Percentiles rank a stretch among this genome's conserved stretches.
These are phyloP conservation scores for Cerceris ruficornis DNA, from an alignment of 2,888 invertebrate species.

Conservation along the genomic window DNA sequence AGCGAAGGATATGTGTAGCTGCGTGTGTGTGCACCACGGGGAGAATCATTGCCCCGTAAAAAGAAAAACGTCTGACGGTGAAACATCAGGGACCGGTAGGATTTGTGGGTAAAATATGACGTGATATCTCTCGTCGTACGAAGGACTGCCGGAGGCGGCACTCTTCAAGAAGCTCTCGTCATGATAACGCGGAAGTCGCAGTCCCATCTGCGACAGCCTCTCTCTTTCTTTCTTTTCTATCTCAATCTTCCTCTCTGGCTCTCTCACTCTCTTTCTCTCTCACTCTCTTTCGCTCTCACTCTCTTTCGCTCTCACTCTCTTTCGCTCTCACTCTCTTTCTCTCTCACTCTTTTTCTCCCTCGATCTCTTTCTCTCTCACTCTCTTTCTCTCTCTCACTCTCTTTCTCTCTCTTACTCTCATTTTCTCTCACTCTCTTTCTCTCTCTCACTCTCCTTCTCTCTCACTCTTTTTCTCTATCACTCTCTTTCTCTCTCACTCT, in stretches of 20 bases:
- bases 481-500: too few relatives aligned
- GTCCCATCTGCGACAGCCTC: conserved; percentile 18
- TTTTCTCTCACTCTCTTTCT: neutral
- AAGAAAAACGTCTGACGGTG: conserved; percentile 48
- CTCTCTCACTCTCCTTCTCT: too few relatives aligned
- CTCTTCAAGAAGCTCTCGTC: conserved; percentile 57
- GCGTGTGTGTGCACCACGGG: neutral
- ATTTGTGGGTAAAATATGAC: conserved; percentile 66
- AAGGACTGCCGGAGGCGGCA: conserved; percentile 56
- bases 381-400: neutral
- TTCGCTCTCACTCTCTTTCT: too few relatives aligned
- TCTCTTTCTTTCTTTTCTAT: neutral
- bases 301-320: too few relatives aligned
- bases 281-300: too few relatives aligned
- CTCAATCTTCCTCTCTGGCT: neutral
- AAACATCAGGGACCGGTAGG: conserved; percentile 51
- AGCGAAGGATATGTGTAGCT: conserved; percentile 18
- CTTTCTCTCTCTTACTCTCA: too few relatives aligned
- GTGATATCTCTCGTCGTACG: conserved; percentile 59
- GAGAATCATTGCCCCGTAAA: conserved; percentile 51
- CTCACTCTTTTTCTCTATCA: too few relatives aligned
- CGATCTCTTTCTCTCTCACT: too few relatives aligned
- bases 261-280: neutral
- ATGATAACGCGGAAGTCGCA: conserved; percentile 53
- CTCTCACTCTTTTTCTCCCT: too few relatives aligned